Percentiles rank a stretch among this genome's conserved stretches.
These are phyloP conservation scores for Pristiophorus japonicus DNA, from an alignment of 2,113 vertebrate species.

Conservation along the genomic window DNA sequence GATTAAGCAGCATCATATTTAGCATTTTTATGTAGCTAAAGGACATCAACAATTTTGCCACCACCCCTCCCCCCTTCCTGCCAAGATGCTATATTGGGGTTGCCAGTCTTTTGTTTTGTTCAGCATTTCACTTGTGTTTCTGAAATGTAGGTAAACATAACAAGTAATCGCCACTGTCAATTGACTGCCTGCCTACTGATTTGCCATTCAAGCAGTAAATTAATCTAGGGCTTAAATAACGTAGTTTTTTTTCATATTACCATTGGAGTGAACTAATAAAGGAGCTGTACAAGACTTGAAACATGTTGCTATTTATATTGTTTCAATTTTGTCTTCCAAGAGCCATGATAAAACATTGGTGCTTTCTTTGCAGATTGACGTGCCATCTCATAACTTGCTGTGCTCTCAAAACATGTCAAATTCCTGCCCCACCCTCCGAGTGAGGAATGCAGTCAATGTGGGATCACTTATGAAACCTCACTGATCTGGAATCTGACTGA, in stretches of 20 bases:
- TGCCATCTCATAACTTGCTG: not conserved
- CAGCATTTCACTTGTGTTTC: not conserved
- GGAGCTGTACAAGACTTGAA: not conserved
- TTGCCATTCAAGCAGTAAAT: not conserved
- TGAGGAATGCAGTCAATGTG: not conserved
- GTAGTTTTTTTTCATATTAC: not conserved
- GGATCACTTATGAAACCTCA: not conserved
- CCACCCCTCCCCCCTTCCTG: not conserved
- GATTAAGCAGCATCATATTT: not conserved
- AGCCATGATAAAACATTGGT: not conserved
- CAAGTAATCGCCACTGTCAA: too few species aligned
- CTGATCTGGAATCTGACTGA: not conserved
- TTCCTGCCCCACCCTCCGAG: not conserved
- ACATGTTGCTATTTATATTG: not conserved
- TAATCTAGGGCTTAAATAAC: too few species aligned
- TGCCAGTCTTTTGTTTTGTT: not conserved
- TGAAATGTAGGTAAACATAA: not conserved
- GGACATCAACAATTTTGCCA: not conserved
- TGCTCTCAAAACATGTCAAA: not conserved
- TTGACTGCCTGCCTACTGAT: not conserved
- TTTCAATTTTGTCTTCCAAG: not conserved
- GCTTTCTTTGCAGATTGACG: not conserved
- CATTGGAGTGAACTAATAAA: not conserved
- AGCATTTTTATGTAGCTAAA: not conserved
- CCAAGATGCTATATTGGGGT: not conserved